Evolutionary conservation across 1,140 invertebrate species (phyloP), one percentile per base, ranked within the genome.

Genomic region (Neodiprion lecontei): DNA sequence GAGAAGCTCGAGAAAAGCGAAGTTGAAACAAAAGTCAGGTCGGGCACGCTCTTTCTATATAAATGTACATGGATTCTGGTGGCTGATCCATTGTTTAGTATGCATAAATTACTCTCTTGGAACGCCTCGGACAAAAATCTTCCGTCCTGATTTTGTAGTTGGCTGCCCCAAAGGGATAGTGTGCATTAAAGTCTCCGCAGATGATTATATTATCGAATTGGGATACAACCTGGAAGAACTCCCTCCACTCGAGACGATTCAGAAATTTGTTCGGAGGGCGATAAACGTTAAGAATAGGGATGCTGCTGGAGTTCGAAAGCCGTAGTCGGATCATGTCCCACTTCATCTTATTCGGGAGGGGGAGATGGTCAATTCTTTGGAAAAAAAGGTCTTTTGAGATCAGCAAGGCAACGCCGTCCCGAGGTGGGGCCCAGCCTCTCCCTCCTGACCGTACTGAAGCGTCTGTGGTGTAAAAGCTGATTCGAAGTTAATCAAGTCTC

Each of bases 171-270:
- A 0, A n/a, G 9, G 7, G 48, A 17, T 76, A 73, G 21, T 79
- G 76, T 12, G 17, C 48, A 28, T 79, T 77, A 61, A 77, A 79
- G 48, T 79, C 76, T 1, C 75, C 78, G 2, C 75, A 74, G 1
- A 77, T 74, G 9, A 77, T 1, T 9, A 68, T 40, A 48, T 11
- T 49, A 12, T 21, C 3, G 12, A 28, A 47, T n/a, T 14, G 1
- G 8, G 14, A 7, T 12, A 69, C 1, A 1, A 70, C 21, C 9
- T 68, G 21, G 28, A 77, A 61, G 0, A 77, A 47, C 7, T 67
- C 49, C 5, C 14, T 12, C 72, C 71, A 75, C 3, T 68, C 28
- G 11, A 21, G 10, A 11, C 9, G 10, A 17, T 9, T 11, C 67
- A 68, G 67, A 21, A 14, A 17, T 68, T 12, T 7, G 61, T 11